Evolutionary conservation across 2,797 vertebrate genomes (phyloP).

Genomic region (Gymnodraco acuticeps): DNA sequence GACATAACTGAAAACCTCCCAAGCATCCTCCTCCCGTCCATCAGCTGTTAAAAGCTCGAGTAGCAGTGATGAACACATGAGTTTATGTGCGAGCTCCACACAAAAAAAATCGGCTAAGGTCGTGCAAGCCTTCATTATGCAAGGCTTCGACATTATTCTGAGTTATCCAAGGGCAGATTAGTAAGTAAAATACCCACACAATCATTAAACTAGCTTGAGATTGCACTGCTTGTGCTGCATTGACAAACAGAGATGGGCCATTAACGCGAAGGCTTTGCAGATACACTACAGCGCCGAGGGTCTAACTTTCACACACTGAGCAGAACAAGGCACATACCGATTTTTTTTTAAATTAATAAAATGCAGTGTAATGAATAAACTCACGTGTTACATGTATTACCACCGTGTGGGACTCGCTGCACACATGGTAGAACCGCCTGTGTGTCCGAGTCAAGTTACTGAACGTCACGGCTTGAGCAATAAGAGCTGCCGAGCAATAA

Average conservation of each 20-base stretch:
- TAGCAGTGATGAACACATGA: background rate
- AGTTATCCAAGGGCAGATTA: constrained; percentile 47
- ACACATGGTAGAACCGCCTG: constrained; percentile 77
- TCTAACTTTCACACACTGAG: constrained; percentile 83
- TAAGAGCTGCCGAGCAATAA: constrained; percentile 79
- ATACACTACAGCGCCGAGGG: constrained; percentile 62
- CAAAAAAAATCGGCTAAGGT: constrained; percentile 44
- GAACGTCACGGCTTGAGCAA: constrained; percentile 84
- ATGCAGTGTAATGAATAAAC: constrained; percentile 26
- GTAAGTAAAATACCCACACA: constrained; percentile 44
- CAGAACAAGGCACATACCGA: constrained; percentile 38
- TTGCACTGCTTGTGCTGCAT: constrained; percentile 59
- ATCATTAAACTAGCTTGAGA: constrained; percentile 30
- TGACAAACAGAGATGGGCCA: constrained; percentile 71
- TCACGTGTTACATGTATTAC: background rate
- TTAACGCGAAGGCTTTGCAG: constrained; percentile 71
- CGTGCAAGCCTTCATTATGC: constrained; percentile 72
- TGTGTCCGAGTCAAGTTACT: constrained; percentile 87
- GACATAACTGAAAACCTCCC: constrained; percentile 12
- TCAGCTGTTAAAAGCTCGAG: background rate
- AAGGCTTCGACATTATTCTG: constrained; percentile 51
- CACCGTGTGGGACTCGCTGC: constrained; percentile 47
- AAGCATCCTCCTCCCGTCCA: background rate
- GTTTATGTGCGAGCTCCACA: constrained; percentile 42
- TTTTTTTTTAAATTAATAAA: background rate